phyloP scores from a whole-genome alignment of 2,113 vertebrate species.

The Bombycilla garrulus region DNA sequence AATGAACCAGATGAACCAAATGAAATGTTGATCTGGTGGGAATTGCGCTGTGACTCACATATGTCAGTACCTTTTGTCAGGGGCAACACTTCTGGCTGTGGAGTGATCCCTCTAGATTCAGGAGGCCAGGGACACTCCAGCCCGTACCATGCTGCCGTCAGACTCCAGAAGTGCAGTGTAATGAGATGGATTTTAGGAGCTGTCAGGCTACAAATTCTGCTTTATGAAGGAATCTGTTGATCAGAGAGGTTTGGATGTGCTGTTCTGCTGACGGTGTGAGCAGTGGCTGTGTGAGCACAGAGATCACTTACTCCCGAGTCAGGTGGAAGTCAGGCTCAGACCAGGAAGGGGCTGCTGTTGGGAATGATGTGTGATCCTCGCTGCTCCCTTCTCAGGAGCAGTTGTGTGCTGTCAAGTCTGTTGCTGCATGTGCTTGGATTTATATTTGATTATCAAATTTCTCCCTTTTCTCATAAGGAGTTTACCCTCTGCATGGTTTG shows the following conservation, averaged over 20 bases:
- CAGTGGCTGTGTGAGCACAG: not conserved
- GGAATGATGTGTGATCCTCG: not conserved
- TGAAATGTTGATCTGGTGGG: not conserved
- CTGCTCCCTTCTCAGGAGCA: not conserved
- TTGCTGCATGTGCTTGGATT: not conserved
- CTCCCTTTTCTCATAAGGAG: not conserved
- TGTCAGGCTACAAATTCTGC: not conserved
- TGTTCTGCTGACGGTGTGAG: not conserved
- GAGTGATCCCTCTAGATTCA: not conserved
- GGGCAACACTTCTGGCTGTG: not conserved
- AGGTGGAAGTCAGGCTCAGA: not conserved
- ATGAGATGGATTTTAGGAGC: not conserved
- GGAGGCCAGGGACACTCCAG: not conserved
- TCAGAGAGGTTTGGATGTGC: not conserved
- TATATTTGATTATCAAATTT: not conserved
- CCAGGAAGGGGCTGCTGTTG: not conserved
- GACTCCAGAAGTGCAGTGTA: not conserved
- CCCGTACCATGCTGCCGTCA: fast-evolving
- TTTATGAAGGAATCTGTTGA: not conserved
- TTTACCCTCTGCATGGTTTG: not conserved
- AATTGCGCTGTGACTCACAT: not conserved
- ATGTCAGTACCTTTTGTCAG: fast-evolving
- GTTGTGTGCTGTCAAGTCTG: not conserved
- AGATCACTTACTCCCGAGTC: not conserved
- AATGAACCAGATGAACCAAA: not conserved